Percentiles rank a stretch among this genome's conserved stretches.
Evolutionary conservation across 2,888 invertebrate genomes (phyloP).

Genomic region (Platypus cylindrus): DNA sequence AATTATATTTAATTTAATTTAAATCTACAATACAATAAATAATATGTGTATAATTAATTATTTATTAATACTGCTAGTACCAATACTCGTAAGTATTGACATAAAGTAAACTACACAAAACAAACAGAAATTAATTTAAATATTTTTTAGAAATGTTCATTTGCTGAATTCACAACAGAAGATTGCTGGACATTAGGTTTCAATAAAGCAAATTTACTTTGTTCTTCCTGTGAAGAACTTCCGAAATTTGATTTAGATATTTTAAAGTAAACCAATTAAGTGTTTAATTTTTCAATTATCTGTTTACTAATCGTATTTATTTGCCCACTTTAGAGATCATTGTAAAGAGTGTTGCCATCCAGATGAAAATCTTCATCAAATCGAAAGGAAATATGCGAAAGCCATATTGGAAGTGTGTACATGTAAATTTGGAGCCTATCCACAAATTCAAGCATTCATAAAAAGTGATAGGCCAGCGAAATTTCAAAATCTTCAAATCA

Average conservation of each 20-base stretch:
- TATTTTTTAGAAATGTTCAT: constrained; percentile 7
- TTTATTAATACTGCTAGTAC: too few relatives aligned
- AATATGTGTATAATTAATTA: too few relatives aligned
- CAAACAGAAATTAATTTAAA: too few relatives aligned
- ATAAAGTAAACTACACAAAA: too few relatives aligned
- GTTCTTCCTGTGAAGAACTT: constrained; percentile 79
- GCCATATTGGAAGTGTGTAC: constrained; percentile 94
- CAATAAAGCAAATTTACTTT: constrained; percentile 71
- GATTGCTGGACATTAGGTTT: constrained; percentile 80
- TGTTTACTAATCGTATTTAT: neutral
- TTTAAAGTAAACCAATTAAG: constrained; percentile 38
- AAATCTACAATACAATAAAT: too few relatives aligned
- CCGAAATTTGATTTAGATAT: constrained; percentile 59
- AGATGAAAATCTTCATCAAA: constrained; percentile 52
- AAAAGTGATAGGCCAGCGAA: constrained; percentile 83
- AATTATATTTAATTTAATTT: too few relatives aligned
- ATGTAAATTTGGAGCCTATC: constrained; percentile 96
- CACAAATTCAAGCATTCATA: constrained; percentile 96
- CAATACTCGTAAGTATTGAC: too few relatives aligned
- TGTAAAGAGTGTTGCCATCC: constrained; percentile 73
- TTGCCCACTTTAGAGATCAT: constrained; percentile 37
- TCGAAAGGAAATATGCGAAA: constrained; percentile 71
- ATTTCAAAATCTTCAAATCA: constrained; percentile 83
- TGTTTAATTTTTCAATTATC: constrained; percentile 2
- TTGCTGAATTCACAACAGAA: constrained; percentile 48